Conservation (phyloP, 92 coral and sea anemone species). For the Actinostola sp. region DNA sequence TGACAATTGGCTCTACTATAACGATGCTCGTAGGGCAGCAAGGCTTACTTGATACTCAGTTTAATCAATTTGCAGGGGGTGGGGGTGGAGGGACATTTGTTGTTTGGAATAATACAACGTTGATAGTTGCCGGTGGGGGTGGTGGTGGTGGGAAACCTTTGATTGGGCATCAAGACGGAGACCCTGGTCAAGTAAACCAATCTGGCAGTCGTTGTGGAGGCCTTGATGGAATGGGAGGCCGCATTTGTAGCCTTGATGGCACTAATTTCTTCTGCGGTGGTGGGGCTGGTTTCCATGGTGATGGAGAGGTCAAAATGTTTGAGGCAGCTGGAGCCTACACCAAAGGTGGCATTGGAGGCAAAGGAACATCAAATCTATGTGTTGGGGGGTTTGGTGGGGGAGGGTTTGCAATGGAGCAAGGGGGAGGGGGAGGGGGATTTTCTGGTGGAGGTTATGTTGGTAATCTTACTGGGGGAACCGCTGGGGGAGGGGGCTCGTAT, state of each 20-base stretch:
- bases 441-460: constrained; percentile 79
- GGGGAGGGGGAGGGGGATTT: constrained; percentile 89
- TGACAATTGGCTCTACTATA: constrained; percentile 27
- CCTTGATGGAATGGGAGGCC: constrained; percentile 64
- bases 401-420: constrained; percentile 55
- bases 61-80: constrained; percentile 63
- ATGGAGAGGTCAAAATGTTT: background rate
- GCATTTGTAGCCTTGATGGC: constrained; percentile 31
- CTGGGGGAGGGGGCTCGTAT: constrained; percentile 84
- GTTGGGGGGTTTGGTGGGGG: constrained; percentile 75
- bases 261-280: background rate
- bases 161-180: constrained; percentile 62
- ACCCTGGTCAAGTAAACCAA: constrained; percentile 72
- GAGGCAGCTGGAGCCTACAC: background rate
- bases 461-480: constrained; percentile 21
- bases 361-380: constrained; percentile 19
- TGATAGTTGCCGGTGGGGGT: constrained; percentile 86
- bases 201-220: constrained; percentile 82
- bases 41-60: constrained; percentile 21
- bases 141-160: constrained; percentile 79
- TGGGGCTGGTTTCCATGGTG: constrained; percentile 21
- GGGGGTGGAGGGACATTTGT: constrained; percentile 96
- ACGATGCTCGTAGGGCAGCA: constrained; percentile 83
- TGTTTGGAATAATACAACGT: constrained; percentile 25
- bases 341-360: constrained; percentile 70